Percentiles rank a stretch among this genome's conserved stretches.
Evolutionary conservation across 2,888 invertebrate genomes (phyloP).

Genomic region (Hydraecia micacea): DNA sequence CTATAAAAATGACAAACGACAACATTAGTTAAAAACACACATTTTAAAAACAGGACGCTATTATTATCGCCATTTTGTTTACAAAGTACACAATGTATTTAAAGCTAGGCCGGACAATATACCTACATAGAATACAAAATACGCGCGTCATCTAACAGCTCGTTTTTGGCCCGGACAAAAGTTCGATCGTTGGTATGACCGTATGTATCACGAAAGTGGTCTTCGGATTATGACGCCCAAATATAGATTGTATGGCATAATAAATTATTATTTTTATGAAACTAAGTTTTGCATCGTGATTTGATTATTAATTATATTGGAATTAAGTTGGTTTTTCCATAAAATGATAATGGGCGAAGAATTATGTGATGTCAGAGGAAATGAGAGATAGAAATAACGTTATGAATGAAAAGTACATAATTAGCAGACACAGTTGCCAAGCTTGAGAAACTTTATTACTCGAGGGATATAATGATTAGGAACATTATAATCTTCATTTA

Average conservation of each 20-base stretch:
- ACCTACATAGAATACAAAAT: slow-evolving; percentile 37
- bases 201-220: slow-evolving; percentile 59
- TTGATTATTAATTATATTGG: slow-evolving; percentile 28
- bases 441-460: not conserved
- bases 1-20: slow-evolving; percentile 47
- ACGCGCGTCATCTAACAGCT: slow-evolving; percentile 41
- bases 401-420: not conserved
- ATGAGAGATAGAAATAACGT: not conserved
- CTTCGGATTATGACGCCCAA: slow-evolving; percentile 54
- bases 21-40: slow-evolving; percentile 8
- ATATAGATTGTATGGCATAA: slow-evolving; percentile 52
- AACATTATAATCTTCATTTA: not conserved
- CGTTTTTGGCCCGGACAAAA: slow-evolving; percentile 54
- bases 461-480: not conserved
- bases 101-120: slow-evolving; percentile 38
- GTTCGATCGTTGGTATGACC: slow-evolving; percentile 41
- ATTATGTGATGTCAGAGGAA: slow-evolving; percentile 10
- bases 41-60: slow-evolving; percentile 22
- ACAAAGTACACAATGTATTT: slow-evolving; percentile 44
- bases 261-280: slow-evolving; percentile 55
- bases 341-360: not conserved
- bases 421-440: not conserved
- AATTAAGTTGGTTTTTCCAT: slow-evolving; percentile 10
- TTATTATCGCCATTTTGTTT: slow-evolving; percentile 34
- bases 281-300: slow-evolving; percentile 43